A percentile compares a stretch with the other conserved stretches of the same genome.
These are phyloP conservation scores for Apis florea DNA, from an alignment of 1,140 invertebrate genomes.

Conservation along the genomic window DNA sequence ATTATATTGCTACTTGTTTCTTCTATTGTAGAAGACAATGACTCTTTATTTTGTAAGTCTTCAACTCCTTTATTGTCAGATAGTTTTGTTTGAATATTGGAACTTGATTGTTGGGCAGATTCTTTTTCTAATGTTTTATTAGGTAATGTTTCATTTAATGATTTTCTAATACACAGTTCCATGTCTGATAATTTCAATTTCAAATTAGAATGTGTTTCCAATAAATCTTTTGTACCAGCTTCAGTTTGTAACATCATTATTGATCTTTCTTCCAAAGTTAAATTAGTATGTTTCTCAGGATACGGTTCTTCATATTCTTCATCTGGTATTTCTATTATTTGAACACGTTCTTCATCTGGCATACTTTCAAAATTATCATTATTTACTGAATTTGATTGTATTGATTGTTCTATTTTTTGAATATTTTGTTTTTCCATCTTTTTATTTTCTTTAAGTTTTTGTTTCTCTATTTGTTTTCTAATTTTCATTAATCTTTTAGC, in stretches of 20 bases:
- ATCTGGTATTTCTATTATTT: slow-evolving; percentile 77
- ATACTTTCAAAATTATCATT: slow-evolving; percentile 57
- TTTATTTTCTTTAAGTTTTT: slow-evolving; percentile 80
- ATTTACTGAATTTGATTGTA: slow-evolving; percentile 10
- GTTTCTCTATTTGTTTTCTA: slow-evolving; percentile 82
- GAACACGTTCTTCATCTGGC: slow-evolving; percentile 77
- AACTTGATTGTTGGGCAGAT: not conserved
- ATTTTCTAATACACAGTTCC: slow-evolving; percentile 57
- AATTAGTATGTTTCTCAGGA: slow-evolving; percentile 67
- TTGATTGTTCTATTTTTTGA: slow-evolving; percentile 28
- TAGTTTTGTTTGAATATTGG: slow-evolving; percentile 11
- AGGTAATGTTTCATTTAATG: slow-evolving; percentile 69
- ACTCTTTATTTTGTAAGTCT: slow-evolving; percentile 10
- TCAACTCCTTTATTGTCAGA: not conserved
- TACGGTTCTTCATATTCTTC: slow-evolving; percentile 77
- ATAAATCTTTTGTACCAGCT: slow-evolving; percentile 49
- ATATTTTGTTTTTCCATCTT: slow-evolving; percentile 61
- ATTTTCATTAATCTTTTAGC: slow-evolving; percentile 84
- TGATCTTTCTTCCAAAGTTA: slow-evolving; percentile 71
- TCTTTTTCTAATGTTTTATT: slow-evolving; percentile 47
- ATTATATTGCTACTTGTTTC: not conserved
- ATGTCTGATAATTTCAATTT: slow-evolving; percentile 56
- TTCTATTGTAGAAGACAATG: not conserved
- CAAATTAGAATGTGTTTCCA: slow-evolving; percentile 28
- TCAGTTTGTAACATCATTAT: slow-evolving; percentile 69